phyloP scores from a whole-genome alignment of 2,888 invertebrate genomes.

The Rhimphoctona megacephalus region DNA sequence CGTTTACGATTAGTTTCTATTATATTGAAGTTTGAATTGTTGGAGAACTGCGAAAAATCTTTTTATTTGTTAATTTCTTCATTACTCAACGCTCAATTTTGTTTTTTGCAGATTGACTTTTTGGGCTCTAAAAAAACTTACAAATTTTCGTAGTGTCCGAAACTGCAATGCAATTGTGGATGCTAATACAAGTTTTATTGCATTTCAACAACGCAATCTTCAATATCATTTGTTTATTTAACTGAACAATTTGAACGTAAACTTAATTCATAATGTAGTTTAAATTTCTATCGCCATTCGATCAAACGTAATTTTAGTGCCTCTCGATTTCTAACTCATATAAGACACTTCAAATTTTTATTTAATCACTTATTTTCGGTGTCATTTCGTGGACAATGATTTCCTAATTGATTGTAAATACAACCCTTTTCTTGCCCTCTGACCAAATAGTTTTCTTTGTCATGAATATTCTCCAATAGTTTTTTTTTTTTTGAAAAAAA shows the following conservation, averaged over 20 bases:
- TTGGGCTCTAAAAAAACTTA: not conserved
- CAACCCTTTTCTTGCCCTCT: conserved; percentile 17
- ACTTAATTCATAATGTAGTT: conserved; percentile 12
- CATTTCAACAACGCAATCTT: not conserved
- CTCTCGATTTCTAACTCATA: not conserved
- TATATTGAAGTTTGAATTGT: no score
- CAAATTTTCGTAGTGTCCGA: not conserved
- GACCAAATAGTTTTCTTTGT: not conserved
- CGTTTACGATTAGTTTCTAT: no score
- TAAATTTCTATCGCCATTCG: conserved; percentile 51
- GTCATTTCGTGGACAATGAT: not conserved
- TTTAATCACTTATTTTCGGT: not conserved
- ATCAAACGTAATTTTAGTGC: conserved; percentile 20
- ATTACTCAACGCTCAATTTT: no score
- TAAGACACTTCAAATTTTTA: not conserved
- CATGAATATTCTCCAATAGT: not conserved
- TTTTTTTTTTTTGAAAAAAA: no score
- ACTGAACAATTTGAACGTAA: conserved; percentile 2
- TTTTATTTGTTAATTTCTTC: no score
- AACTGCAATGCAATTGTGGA: not conserved
- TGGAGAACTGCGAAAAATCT: no score
- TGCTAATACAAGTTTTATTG: not conserved
- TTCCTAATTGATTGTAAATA: conserved; percentile 9
- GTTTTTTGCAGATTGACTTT: not conserved
- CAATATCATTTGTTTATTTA: not conserved